Base-by-base conservation (phyloP, 2,888 invertebrate species). In the Brenthis hecate region DNA sequence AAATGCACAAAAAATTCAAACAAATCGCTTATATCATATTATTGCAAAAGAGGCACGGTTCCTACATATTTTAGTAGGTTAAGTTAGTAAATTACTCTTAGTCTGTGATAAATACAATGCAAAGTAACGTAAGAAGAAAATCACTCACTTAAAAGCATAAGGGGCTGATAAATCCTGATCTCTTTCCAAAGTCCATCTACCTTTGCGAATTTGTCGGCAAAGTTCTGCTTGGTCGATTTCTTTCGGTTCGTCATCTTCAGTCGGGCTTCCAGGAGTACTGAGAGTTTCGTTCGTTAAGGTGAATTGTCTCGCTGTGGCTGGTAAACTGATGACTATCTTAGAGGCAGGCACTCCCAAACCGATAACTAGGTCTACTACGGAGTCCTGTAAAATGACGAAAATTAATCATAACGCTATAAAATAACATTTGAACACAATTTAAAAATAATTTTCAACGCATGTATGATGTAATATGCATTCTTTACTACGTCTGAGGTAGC, bases 81-180 rank as follows among this genome's bases (percentile, higher is more conserved):
- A 23, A 23, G 23, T 23, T 23, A 23, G 23, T 23, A 19, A 19
- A 19, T 19, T 19, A 19, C 19, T 19, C 19, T 1, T 19, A 19
- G 36, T 36, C 36, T 36, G 6, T 36, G 1, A 11, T 43, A 43
- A 43, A 43, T 43, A 43, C 8, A 8, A 43, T 43, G 48, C 56
- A 47, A 48, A 53, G n/a, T n/a, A 48, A 32, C 6, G 53, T 48
- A 43, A 19, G 61, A 60, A 36, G 13, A 73, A 65, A 47, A 66
- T 50, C 4, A 77, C 88, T 88, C 78, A 94, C 94, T 93, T 93
- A 83, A 95, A 96, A 78, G 96, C 95, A 79, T 96, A 96, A 75
- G 96, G 96, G 69, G 95, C 96, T 0, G 96, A 95, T 72, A 96
- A 88, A 85, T 96, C 96, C 80, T 96, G 96, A 76, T 96, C 96